These are phyloP conservation scores for Sisyra nigra DNA, from an alignment of 2,888 invertebrate genomes.

Conservation along the genomic window DNA sequence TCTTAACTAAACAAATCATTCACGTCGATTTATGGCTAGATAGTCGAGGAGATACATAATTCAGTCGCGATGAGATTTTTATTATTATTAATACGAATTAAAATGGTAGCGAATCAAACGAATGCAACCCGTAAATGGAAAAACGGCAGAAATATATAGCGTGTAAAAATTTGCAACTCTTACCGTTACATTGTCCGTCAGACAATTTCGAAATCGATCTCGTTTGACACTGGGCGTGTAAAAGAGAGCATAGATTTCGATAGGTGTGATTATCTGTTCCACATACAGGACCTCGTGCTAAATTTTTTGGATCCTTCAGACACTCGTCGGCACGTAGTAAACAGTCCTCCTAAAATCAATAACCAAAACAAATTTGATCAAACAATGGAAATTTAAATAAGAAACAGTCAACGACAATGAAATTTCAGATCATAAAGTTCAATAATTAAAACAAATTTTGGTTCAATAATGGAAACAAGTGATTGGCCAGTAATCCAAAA, in stretches of 20 bases:
- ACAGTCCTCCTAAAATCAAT: neutral
- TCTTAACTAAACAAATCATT: no score
- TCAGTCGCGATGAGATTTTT: neutral
- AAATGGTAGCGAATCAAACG: neutral
- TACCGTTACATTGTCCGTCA: conserved; percentile 58
- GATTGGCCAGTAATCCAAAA: no score
- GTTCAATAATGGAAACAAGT: no score
- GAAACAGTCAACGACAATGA: no score
- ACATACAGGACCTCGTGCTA: conserved; percentile 42
- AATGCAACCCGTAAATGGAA: neutral
- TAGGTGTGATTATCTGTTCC: conserved; percentile 74
- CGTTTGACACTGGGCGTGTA: conserved; percentile 62
- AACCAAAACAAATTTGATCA: no score
- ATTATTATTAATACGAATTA: neutral
- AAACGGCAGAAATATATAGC: neutral
- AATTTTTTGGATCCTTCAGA: conserved; percentile 1
- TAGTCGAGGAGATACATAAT: neutral
- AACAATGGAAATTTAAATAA: no score
- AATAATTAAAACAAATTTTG: no score
- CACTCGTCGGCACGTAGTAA: conserved; percentile 5
- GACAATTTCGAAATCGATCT: conserved; percentile 53
- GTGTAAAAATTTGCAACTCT: conserved; percentile 18
- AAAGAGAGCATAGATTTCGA: conserved; percentile 60
- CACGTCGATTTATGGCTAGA: neutral
- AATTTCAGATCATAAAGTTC: no score